Evolutionary conservation across 2,113 vertebrate species (phyloP).

Genomic region (Peromyscus polionotus): DNA sequence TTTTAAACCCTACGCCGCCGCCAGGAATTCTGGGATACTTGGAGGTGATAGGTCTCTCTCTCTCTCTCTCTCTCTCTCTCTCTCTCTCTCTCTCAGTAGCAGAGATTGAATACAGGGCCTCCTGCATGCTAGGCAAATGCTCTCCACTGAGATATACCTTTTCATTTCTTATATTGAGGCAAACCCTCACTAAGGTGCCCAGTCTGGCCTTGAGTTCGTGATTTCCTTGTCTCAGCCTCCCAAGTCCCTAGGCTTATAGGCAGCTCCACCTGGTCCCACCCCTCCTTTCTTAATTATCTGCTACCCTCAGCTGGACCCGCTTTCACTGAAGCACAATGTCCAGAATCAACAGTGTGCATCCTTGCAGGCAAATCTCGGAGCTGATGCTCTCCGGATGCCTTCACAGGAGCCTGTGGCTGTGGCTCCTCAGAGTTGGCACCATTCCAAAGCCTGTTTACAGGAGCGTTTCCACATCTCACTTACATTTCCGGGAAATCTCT

Average conservation of each 20-base stretch:
- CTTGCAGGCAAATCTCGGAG: neutral
- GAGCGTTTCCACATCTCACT: constrained; percentile 34
- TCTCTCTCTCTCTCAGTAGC: neutral
- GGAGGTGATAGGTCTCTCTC: neutral
- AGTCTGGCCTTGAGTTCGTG: neutral
- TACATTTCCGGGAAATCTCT: constrained; percentile 48
- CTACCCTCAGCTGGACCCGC: neutral
- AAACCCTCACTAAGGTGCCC: neutral
- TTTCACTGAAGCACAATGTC: neutral
- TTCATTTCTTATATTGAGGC: neutral
- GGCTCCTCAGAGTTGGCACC: neutral
- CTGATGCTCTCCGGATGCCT: no score
- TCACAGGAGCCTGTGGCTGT: neutral
- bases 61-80: neutral
- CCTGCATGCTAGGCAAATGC: neutral
- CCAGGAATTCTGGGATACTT: neutral
- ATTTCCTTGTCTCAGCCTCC: neutral
- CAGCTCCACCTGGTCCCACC: neutral
- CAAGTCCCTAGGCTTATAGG: neutral
- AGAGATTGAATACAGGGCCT: no score
- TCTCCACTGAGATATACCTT: neutral
- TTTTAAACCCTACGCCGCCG: neutral
- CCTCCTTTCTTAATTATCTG: neutral
- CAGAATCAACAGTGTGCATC: neutral
- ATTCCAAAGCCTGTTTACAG: constrained; percentile 33